Percentiles rank a stretch among this genome's conserved stretches.
Conservation (phyloP, 1,140 invertebrate genomes). For the Helicoverpa zea region DNA sequence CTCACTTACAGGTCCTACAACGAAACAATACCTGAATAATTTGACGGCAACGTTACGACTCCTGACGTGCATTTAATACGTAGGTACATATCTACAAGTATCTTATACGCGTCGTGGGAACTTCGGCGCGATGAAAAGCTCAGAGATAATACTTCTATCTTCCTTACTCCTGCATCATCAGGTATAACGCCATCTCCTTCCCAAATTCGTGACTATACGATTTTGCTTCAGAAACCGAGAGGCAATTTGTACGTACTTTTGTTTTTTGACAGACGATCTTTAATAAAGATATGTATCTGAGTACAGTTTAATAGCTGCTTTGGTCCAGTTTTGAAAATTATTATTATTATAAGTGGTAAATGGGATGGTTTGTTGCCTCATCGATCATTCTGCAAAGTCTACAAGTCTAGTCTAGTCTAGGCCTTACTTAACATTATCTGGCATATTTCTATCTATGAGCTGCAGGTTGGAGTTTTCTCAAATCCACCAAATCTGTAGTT, state of each 20-base stretch:
- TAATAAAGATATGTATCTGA: constrained; percentile 58
- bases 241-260: constrained; percentile 61
- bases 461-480: too few relatives aligned
- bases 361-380: background rate
- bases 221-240: constrained; percentile 66
- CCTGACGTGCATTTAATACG: constrained; percentile 29
- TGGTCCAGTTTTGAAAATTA: constrained; percentile 9
- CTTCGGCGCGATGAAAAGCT: constrained; percentile 60
- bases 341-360: background rate
- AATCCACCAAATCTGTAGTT: too few relatives aligned
- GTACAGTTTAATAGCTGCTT: constrained; percentile 38
- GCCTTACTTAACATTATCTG: too few relatives aligned
- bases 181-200: constrained; percentile 56
- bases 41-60: constrained; percentile 2
- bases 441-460: too few relatives aligned
- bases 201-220: constrained; percentile 75
- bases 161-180: constrained; percentile 46
- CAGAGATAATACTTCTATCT: constrained; percentile 42
- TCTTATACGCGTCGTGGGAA: constrained; percentile 62
- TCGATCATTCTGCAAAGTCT: too few relatives aligned
- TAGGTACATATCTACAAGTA: constrained; percentile 55
- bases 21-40: background rate
- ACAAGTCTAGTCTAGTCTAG: too few relatives aligned
- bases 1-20: background rate
- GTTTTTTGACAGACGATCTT: constrained; percentile 56